Evolutionary conservation across 2,797 vertebrate species (phyloP).

Genomic region (Sebastes flavidus): DNA sequence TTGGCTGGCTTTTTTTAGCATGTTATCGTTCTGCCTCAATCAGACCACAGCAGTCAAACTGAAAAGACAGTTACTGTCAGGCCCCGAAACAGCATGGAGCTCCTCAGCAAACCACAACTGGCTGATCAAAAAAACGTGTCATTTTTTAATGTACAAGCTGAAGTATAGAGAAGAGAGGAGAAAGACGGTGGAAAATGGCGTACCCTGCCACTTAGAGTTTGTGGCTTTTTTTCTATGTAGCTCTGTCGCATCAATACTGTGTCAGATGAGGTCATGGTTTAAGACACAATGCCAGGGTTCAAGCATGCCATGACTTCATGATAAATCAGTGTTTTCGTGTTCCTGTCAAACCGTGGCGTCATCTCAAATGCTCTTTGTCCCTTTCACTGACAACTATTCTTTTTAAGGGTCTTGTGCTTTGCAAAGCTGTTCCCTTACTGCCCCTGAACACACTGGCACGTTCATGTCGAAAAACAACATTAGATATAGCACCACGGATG

Average conservation of each 20-base stretch:
- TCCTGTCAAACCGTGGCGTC: neutral
- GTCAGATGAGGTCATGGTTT: slow-evolving; percentile 74
- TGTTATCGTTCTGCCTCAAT: slow-evolving; percentile 56
- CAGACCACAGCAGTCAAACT: slow-evolving; percentile 41
- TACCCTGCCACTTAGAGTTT: slow-evolving; percentile 6
- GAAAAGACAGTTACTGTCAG: slow-evolving; percentile 11
- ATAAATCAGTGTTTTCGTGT: slow-evolving; percentile 50
- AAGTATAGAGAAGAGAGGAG: neutral
- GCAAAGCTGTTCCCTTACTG: neutral
- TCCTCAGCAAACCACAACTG: slow-evolving; percentile 4
- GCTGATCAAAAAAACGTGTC: slow-evolving; percentile 5
- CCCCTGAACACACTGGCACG: neutral
- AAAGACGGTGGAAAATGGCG: neutral
- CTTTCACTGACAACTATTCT: slow-evolving; percentile 6
- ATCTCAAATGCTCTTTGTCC: slow-evolving; percentile 47
- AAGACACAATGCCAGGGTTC: slow-evolving; percentile 60
- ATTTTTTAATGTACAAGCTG: slow-evolving; percentile 3
- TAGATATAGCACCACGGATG: neutral
- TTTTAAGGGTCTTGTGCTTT: neutral
- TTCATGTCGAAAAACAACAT: neutral
- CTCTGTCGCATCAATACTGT: slow-evolving; percentile 61
- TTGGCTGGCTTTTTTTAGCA: slow-evolving; percentile 59
- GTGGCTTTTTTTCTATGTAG: slow-evolving; percentile 36
- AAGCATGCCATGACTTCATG: slow-evolving; percentile 51
- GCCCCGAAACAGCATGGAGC: neutral